A percentile compares a stretch with the other conserved stretches of the same genome.
Evolutionary conservation across 2,113 vertebrate genomes (phyloP).

Genomic region (Lepisosteus osseus): DNA sequence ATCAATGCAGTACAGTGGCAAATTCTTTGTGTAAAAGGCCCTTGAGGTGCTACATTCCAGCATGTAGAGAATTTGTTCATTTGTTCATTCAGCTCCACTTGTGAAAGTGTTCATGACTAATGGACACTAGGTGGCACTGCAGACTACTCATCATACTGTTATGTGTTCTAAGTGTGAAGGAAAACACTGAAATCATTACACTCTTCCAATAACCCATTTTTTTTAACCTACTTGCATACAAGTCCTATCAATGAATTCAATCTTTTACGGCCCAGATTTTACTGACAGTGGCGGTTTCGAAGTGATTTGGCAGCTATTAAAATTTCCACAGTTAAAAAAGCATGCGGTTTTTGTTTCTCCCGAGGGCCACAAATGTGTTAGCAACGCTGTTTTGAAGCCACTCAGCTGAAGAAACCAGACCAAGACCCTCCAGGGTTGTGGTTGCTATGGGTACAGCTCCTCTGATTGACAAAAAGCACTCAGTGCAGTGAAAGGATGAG

Average conservation of each 20-base stretch:
- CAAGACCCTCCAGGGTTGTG: neutral
- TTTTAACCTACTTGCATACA: neutral
- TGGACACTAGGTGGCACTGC: slow-evolving; percentile 37
- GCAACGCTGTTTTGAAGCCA: neutral
- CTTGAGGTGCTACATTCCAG: too few relatives aligned
- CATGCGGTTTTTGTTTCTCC: neutral
- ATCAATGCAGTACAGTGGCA: too few relatives aligned
- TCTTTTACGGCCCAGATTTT: neutral
- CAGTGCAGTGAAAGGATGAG: neutral
- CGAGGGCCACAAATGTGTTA: too few relatives aligned
- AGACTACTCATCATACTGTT: neutral
- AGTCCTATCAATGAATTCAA: slow-evolving; percentile 16
- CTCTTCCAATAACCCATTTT: too few relatives aligned
- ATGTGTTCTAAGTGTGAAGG: too few relatives aligned
- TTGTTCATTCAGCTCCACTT: too few relatives aligned
- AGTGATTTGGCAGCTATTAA: neutral
- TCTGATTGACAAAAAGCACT: slow-evolving; percentile 17
- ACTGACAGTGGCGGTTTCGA: neutral
- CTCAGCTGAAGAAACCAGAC: too few relatives aligned
- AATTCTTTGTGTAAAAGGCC: too few relatives aligned
- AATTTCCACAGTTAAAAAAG: slow-evolving; percentile 14
- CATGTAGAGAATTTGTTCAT: too few relatives aligned
- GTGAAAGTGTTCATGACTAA: too few relatives aligned
- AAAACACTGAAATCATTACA: too few relatives aligned
- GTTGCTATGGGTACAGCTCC: slow-evolving; percentile 28